Evolutionary conservation across 2,797 vertebrate species (phyloP).

Genomic region (Anabacerthia variegaticeps): DNA sequence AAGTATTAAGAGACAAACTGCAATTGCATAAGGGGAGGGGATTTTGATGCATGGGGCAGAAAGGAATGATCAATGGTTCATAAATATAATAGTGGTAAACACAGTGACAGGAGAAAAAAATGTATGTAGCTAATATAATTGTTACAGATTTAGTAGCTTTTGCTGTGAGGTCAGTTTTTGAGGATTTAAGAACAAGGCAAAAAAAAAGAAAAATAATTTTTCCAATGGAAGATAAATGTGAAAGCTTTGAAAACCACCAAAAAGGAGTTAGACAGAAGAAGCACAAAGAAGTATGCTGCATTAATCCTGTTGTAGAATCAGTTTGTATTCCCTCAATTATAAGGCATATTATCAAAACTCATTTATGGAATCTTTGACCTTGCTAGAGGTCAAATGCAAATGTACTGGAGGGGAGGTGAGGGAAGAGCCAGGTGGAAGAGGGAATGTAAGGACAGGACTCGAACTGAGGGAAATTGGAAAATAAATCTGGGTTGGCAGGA

Average conservation of each 20-base stretch:
- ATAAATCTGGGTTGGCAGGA: conserved; percentile 43
- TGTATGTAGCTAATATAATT: conserved; percentile 34
- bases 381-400: conserved; percentile 21
- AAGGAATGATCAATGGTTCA: conserved; percentile 42
- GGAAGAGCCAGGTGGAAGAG: not conserved
- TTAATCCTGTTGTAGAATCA: not conserved
- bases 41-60: conserved; percentile 30
- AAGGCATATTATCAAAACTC: not conserved
- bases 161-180: conserved; percentile 22
- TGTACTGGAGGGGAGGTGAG: not conserved
- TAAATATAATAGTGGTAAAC: conserved; percentile 44
- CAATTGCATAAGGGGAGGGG: not conserved
- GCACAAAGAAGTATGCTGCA: not conserved
- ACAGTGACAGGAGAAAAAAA: conserved; percentile 36
- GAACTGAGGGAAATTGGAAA: conserved; percentile 12
- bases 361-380: conserved; percentile 39
- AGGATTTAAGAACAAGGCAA: conserved; percentile 7
- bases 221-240: not conserved
- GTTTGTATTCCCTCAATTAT: not conserved
- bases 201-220: not conserved
- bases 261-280: not conserved
- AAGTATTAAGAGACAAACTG: not conserved
- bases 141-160: conserved; percentile 49
- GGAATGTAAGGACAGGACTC: not conserved
- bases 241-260: not conserved